Conservation (phyloP, 2,113 vertebrate species). For the Phaetusa simplex region DNA sequence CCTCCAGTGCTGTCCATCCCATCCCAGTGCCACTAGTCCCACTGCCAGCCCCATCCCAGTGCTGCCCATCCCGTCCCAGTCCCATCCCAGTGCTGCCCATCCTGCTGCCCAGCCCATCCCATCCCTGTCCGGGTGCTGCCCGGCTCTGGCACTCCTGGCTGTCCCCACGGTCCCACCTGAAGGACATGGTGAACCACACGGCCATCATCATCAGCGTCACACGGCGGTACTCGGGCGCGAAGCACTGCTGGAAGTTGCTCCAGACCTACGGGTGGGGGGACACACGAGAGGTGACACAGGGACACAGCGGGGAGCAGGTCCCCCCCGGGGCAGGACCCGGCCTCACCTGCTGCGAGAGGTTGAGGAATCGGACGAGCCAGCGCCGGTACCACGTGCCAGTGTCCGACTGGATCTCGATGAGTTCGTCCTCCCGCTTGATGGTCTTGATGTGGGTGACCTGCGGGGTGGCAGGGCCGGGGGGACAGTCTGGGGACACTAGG, state of each 20-base stretch:
- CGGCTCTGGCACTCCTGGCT: background rate
- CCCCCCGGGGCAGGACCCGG: fast-evolving
- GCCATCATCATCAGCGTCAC: slow-evolving; percentile 98
- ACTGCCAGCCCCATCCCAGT: background rate
- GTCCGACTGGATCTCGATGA: slow-evolving; percentile 89
- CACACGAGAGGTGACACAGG: fast-evolving
- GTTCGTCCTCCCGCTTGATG: slow-evolving; percentile 90
- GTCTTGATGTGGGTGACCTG: slow-evolving; percentile 98
- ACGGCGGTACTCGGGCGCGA: slow-evolving; percentile 87
- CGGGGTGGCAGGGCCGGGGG: background rate
- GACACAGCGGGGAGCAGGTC: fast-evolving
- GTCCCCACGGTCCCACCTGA: slow-evolving; percentile 79
- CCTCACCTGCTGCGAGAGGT: slow-evolving; percentile 89
- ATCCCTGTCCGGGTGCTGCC: background rate
- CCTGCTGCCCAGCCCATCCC: background rate
- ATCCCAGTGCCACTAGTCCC: background rate
- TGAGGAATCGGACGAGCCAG: slow-evolving; percentile 85
- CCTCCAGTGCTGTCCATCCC: background rate
- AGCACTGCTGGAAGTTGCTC: slow-evolving; percentile 88
- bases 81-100: background rate
- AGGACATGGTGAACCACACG: slow-evolving; percentile 98
- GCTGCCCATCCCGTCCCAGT: background rate
- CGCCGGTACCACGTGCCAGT: slow-evolving; percentile 88
- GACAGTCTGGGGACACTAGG: fast-evolving
- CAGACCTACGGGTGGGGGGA: slow-evolving; percentile 73